These are phyloP conservation scores for Cetonia aurata DNA, from an alignment of 2,888 invertebrate genomes.

Conservation along the genomic window DNA sequence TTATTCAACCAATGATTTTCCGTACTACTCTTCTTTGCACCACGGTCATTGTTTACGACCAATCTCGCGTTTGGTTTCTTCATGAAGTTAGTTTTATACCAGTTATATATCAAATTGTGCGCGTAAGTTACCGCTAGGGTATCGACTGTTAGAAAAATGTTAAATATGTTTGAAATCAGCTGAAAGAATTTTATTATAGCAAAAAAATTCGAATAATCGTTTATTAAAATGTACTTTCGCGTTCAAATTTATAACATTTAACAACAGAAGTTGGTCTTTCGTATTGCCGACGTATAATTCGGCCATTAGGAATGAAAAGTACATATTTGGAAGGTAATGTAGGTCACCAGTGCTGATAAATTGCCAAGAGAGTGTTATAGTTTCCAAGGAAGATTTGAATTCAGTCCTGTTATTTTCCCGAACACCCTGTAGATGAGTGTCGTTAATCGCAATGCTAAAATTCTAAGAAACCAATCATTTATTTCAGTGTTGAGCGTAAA, in stretches of 20 bases:
- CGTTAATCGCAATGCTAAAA: constrained; percentile 79
- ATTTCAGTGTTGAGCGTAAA: neutral
- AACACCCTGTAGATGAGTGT: constrained; percentile 77
- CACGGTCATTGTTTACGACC: neutral
- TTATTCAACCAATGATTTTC: constrained; percentile 60
- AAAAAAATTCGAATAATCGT: constrained; percentile 8
- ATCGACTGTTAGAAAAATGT: constrained; percentile 77
- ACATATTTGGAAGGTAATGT: constrained; percentile 41
- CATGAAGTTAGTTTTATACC: constrained; percentile 71
- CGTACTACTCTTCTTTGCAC: neutral
- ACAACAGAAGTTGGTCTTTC: constrained; percentile 70
- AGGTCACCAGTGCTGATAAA: constrained; percentile 61
- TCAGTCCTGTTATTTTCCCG: constrained; percentile 78
- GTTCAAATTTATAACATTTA: constrained; percentile 73
- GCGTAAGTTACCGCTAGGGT: constrained; percentile 78
- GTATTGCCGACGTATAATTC: constrained; percentile 74
- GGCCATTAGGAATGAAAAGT: constrained; percentile 68
- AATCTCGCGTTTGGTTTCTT: constrained; percentile 15
- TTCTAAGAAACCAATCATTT: constrained; percentile 68
- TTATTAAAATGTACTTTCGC: constrained; percentile 71
- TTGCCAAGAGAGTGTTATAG: constrained; percentile 59
- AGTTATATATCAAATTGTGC: constrained; percentile 72
- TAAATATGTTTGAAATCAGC: constrained; percentile 74
- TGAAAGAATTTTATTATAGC: constrained; percentile 57
- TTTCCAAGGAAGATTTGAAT: constrained; percentile 72